These are phyloP conservation scores for Lagocephalus sceleratus DNA, from an alignment of 2,797 vertebrate genomes.

Conservation along the genomic window DNA sequence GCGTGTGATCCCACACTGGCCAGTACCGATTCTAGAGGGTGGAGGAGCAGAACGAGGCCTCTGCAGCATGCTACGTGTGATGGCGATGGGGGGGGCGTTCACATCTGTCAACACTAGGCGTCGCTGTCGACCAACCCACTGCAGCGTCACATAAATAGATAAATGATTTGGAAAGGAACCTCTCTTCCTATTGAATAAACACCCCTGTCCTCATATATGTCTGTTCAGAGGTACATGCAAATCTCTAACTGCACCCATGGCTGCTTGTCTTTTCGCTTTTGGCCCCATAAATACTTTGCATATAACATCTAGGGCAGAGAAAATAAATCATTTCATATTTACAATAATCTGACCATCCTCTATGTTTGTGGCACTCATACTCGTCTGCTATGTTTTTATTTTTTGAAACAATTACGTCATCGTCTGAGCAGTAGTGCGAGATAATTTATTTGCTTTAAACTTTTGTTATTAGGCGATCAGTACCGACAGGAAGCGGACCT, in stretches of 20 bases:
- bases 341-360: slow-evolving; percentile 52
- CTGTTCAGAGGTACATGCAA: slow-evolving; percentile 30
- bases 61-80: slow-evolving; percentile 48
- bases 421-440: slow-evolving; percentile 36
- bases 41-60: slow-evolving; percentile 44
- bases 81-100: slow-evolving; percentile 3
- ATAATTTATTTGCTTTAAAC: slow-evolving; percentile 35
- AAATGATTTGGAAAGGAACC: slow-evolving; percentile 2
- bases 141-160: background rate
- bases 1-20: slow-evolving; percentile 25
- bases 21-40: slow-evolving; percentile 50
- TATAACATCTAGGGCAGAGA: slow-evolving; percentile 46
- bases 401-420: slow-evolving; percentile 47
- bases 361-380: slow-evolving; percentile 39
- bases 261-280: slow-evolving; percentile 18
- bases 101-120: slow-evolving; percentile 50
- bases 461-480: slow-evolving; percentile 28
- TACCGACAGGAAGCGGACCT: slow-evolving; percentile 46
- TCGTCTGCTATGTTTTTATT: slow-evolving; percentile 40
- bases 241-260: slow-evolving; percentile 28
- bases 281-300: slow-evolving; percentile 60
- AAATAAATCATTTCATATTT: slow-evolving; percentile 62
- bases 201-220: slow-evolving; percentile 11
- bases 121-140: slow-evolving; percentile 35
- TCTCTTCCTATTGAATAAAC: slow-evolving; percentile 21